Percentiles rank a stretch among this genome's conserved stretches.
Conservation (phyloP, 2,888 invertebrate species). For the Deilephila porcellus region DNA sequence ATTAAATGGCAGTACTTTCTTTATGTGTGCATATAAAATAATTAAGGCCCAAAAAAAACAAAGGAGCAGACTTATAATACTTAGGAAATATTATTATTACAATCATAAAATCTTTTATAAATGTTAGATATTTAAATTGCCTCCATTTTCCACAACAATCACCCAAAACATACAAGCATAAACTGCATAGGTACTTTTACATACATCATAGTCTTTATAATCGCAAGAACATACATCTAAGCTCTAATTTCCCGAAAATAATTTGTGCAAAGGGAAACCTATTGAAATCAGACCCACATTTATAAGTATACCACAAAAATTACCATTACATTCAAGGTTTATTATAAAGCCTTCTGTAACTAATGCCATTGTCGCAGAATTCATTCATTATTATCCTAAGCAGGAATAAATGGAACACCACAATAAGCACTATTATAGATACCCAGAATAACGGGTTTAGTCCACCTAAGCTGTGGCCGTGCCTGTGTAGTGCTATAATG, state of each 20-base stretch:
- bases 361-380: conserved; percentile 90
- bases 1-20: conserved; percentile 7
- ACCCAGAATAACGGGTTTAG: conserved; percentile 97
- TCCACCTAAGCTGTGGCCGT: conserved; percentile 95
- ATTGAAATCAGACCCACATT: not conserved
- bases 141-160: not conserved
- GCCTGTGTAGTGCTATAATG: conserved; percentile 94
- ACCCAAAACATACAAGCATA: not conserved
- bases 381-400: conserved; percentile 96
- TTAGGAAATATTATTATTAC: not conserved
- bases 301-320: not conserved
- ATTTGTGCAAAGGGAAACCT: conserved; percentile 22
- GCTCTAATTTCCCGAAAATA: conserved; percentile 19
- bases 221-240: conserved; percentile 2
- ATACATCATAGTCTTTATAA: not conserved
- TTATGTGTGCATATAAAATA: not conserved
- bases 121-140: not conserved
- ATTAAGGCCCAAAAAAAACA: too few species aligned
- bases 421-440: conserved; percentile 93
- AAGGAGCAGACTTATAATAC: not conserved
- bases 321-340: conserved; percentile 82
- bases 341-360: conserved; percentile 88
- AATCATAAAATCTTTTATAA: not conserved
- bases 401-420: conserved; percentile 96
- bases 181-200: not conserved